These are phyloP conservation scores for Xiphias gladius DNA, from an alignment of 2,113 vertebrate species.

Conservation along the genomic window DNA sequence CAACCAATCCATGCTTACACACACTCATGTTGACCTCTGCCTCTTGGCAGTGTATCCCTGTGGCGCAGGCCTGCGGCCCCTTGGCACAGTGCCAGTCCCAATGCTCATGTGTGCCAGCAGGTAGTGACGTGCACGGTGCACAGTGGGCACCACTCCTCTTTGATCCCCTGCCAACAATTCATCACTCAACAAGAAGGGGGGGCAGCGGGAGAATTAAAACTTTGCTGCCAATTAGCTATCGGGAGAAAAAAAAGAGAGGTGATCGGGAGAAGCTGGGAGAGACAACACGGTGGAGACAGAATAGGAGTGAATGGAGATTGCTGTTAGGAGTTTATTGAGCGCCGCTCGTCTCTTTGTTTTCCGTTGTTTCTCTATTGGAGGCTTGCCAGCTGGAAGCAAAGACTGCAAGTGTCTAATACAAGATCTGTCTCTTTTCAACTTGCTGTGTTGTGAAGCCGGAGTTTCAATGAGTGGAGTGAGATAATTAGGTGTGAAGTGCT, in stretches of 20 bases:
- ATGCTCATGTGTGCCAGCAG: conserved; percentile 87
- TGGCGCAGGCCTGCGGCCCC: conserved; percentile 82
- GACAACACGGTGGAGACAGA: conserved; percentile 79
- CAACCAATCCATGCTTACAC: conserved; percentile 58
- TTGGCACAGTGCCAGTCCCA: conserved; percentile 86
- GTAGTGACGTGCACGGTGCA: conserved; percentile 86
- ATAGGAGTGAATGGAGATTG: conserved; percentile 52
- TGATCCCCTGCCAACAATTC: conserved; percentile 94
- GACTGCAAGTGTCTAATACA: conserved; percentile 47
- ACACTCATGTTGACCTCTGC: conserved; percentile 84
- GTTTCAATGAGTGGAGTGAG: conserved; percentile 55
- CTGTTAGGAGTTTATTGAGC: conserved; percentile 65
- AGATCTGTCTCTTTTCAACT: conserved; percentile 48
- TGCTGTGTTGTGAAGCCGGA: conserved; percentile 45
- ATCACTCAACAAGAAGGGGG: conserved; percentile 90
- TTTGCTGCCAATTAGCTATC: conserved; percentile 80
- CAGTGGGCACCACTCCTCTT: conserved; percentile 80
- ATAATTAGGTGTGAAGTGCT: conserved; percentile 66
- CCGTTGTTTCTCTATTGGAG: conserved; percentile 61
- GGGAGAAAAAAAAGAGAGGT: conserved; percentile 44
- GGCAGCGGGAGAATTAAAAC: conserved; percentile 74
- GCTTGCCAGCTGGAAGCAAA: conserved; percentile 68
- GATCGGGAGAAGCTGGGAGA: conserved; percentile 52
- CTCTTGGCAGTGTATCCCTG: conserved; percentile 83
- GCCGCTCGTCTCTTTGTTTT: conserved; percentile 60